Conservation (phyloP, 2,113 vertebrate genomes). For the Vulpes lagopus region DNA sequence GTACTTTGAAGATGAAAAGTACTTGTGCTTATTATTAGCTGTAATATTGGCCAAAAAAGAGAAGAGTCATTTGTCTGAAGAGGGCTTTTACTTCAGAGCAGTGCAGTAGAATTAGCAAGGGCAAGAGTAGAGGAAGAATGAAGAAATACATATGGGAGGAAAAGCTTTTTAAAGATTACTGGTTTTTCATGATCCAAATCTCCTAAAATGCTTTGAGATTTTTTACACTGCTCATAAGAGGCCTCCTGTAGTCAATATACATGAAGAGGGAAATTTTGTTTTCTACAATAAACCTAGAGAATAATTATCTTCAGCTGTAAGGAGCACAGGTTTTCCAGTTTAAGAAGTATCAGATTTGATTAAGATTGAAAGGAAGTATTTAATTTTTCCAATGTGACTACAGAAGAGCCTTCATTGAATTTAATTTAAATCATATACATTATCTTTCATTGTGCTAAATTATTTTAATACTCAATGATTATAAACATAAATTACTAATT, state of each 20-base stretch:
- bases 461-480: constrained; percentile 41
- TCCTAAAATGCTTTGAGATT: not conserved
- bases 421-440: constrained; percentile 20
- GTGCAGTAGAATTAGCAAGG: not conserved
- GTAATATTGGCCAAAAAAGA: not conserved
- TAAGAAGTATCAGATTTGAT: not conserved
- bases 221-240: not conserved
- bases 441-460: constrained; percentile 40
- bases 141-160: not conserved
- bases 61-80: not conserved
- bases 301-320: constrained; percentile 6
- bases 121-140: not conserved
- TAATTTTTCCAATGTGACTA: not conserved
- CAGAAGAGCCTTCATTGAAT: constrained; percentile 16
- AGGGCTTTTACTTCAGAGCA: constrained; percentile 28
- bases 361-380: not conserved
- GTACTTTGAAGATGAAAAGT: not conserved
- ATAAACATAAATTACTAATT: not conserved
- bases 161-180: not conserved
- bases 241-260: not conserved
- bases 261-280: not conserved
- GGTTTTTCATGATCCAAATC: not conserved
- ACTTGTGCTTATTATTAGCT: not conserved
- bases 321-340: not conserved
- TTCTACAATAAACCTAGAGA: not conserved